Percentiles rank a stretch among this genome's conserved stretches.
Evolutionary conservation across 2,888 invertebrate genomes (phyloP).

Genomic region (Ichneumoninae sp.): DNA sequence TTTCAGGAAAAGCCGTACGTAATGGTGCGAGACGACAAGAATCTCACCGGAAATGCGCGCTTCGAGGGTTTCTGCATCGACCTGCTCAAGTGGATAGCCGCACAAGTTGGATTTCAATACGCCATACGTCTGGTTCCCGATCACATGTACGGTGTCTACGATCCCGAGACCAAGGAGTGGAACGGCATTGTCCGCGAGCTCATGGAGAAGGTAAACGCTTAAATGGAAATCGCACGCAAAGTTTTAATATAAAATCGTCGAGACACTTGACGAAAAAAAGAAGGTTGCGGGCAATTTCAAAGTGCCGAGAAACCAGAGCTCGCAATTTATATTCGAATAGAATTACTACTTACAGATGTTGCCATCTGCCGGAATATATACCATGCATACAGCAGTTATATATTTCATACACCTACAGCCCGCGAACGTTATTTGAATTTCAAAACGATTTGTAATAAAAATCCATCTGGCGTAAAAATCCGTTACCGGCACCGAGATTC

Average conservation of each 20-base stretch:
- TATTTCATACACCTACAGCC: background rate
- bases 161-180: slow-evolving; percentile 95
- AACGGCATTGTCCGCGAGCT: slow-evolving; percentile 95
- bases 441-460: slow-evolving; percentile 79
- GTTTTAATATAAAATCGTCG: slow-evolving; percentile 13
- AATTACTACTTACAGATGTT: slow-evolving; percentile 75
- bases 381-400: background rate
- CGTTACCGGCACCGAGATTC: slow-evolving; percentile 15
- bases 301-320: slow-evolving; percentile 22
- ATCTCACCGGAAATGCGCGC: slow-evolving; percentile 93
- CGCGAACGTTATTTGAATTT: slow-evolving; percentile 77
- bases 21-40: slow-evolving; percentile 94
- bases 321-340: slow-evolving; percentile 70
- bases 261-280: background rate
- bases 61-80: slow-evolving; percentile 97
- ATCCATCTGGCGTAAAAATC: slow-evolving; percentile 49
- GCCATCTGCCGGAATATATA: slow-evolving; percentile 51
- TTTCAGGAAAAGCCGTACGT: slow-evolving; percentile 95
- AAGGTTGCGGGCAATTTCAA: background rate
- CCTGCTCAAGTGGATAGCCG: slow-evolving; percentile 92
- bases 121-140: slow-evolving; percentile 93
- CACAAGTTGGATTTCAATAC: slow-evolving; percentile 95
- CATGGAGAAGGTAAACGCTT: slow-evolving; percentile 91
- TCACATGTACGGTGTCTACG: slow-evolving; percentile 94
- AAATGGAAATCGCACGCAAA: slow-evolving; percentile 1